Evolutionary conservation across 2,113 vertebrate species (phyloP).

Genomic region (Notothenia coriiceps): DNA sequence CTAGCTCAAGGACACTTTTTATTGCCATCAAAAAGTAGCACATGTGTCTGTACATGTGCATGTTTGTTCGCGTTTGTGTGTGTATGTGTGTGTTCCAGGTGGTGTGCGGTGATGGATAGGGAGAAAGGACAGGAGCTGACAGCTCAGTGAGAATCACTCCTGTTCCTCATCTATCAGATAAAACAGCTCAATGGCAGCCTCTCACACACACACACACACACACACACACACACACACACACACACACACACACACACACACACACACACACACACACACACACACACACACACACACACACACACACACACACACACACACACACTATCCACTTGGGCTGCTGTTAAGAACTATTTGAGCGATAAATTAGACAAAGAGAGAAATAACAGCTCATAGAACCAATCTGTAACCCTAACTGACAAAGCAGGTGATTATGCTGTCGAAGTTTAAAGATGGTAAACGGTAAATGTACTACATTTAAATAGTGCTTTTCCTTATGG

Average conservation of each 20-base stretch:
- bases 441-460: not conserved
- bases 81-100: conserved; percentile 36
- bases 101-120: conserved; percentile 64
- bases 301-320: conserved; percentile 5
- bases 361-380: conserved; percentile 21
- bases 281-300: conserved; percentile 1
- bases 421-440: conserved; percentile 18
- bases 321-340: not conserved
- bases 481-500: too few relatives aligned
- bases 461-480: too few relatives aligned
- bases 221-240: not conserved
- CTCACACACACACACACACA: conserved; percentile 9
- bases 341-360: conserved; percentile 13
- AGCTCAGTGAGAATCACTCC: conserved; percentile 62
- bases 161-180: conserved; percentile 73
- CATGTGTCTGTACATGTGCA: conserved; percentile 20
- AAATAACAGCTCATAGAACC: conserved; percentile 7
- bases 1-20: conserved; percentile 4
- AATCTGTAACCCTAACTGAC: conserved; percentile 1
- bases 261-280: conserved; percentile 5
- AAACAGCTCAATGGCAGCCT: conserved; percentile 43
- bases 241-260: conserved; percentile 1
- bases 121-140: conserved; percentile 50
- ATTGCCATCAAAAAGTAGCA: not conserved
- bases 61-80: conserved; percentile 3